Base-by-base conservation (phyloP, 2,113 vertebrate species). In the Salvator merianae region DNA sequence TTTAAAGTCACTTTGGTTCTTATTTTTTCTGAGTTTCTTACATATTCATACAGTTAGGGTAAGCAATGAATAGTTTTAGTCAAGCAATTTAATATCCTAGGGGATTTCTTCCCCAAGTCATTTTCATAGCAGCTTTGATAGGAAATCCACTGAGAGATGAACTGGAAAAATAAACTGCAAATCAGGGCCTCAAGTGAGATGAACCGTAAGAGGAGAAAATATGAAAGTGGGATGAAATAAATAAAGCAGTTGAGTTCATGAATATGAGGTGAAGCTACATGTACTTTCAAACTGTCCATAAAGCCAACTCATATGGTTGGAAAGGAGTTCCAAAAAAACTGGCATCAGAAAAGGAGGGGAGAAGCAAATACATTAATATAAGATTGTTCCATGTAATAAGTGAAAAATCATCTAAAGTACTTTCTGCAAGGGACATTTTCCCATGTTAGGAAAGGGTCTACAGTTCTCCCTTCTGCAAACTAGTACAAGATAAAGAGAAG, bases 161-260 rank as follows among this genome's bases (percentile, higher is more conserved):
- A 90, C 86, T 81, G 76, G 50, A 62, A 84, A 89, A 88, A 86
- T 83, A 91, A 88, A 87, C 82, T 73, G 75, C 72, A 86, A 79
- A 86, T 75, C 82, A 65, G 74, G 18, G 63, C 22, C 4, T 83
- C 78, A 68, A 89, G 81, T 71, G 82, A 85, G 47, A 85, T 87
- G 88, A 88, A 84, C 86, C 20, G 63, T 76, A 73, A 85, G 55
- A 89, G 55, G 89, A 89, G 78, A 88, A 88, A 16, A 24, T 47
- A 84, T 34, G 82, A 84, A 88, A 85, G 74, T 71, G 83, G 53
- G 78, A 84, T 71, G 2, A 81, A 55, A 75, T 79, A 83, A 90
- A 84, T 75, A 87, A 84, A 82, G 81, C 43, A 85, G 59, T 28
- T 71, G 63, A 40, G 59, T 43, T 28, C 26, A 73, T 40, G 38